Conservation (phyloP, 2,888 invertebrate genomes). For the Coenonympha glycerion region DNA sequence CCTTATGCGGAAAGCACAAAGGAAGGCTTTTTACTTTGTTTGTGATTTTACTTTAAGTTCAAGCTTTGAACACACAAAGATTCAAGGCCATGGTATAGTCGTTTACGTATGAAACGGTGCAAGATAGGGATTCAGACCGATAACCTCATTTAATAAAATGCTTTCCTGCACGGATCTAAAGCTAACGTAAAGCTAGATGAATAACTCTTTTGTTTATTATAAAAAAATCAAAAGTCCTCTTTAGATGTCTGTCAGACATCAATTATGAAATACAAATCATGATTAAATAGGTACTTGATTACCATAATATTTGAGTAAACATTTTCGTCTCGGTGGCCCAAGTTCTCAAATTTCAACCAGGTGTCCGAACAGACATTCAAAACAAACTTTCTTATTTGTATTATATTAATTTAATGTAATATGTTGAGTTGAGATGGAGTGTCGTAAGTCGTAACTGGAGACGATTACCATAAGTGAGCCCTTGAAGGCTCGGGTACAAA, state of each 20-base stretch:
- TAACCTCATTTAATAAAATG: too few relatives aligned
- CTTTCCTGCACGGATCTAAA: too few relatives aligned
- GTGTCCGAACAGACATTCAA: neutral
- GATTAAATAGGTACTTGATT: too few relatives aligned
- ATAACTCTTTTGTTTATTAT: too few relatives aligned
- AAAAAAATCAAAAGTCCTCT: too few relatives aligned
- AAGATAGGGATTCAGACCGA: too few relatives aligned
- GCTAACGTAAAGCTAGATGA: too few relatives aligned
- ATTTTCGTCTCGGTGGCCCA: neutral
- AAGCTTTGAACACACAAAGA: too few relatives aligned
- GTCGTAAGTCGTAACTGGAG: neutral
- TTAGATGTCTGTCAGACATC: too few relatives aligned
- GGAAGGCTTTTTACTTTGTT: neutral
- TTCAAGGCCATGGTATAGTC: too few relatives aligned
- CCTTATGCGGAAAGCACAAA: neutral
- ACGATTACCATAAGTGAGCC: constrained; percentile 2
- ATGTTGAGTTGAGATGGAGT: constrained; percentile 4
- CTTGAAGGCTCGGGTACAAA: constrained; percentile 1
- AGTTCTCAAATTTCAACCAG: neutral
- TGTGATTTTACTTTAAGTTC: neutral
- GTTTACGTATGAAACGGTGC: too few relatives aligned
- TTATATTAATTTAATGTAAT: constrained; percentile 1
- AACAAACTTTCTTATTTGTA: constrained; percentile 4
- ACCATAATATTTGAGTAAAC: neutral
- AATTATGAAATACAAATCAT: too few relatives aligned